Percentiles rank a stretch among this genome's conserved stretches.
Conservation (phyloP, 2,888 invertebrate species). For the Biston betularia region DNA sequence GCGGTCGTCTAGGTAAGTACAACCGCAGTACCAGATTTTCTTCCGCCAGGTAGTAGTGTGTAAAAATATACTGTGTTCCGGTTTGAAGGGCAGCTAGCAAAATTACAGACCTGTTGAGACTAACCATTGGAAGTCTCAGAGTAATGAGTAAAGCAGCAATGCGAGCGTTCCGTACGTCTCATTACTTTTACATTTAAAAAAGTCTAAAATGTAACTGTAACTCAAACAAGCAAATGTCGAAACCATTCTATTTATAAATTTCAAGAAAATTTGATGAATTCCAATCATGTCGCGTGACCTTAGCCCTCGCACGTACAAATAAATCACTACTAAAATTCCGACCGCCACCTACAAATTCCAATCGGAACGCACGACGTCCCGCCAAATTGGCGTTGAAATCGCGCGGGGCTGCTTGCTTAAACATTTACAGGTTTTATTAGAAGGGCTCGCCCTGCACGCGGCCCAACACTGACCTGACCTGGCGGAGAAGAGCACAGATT, state of each 20-base stretch:
- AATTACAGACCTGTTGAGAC: too few relatives aligned
- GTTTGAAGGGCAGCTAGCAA: too few relatives aligned
- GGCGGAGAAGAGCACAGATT: constrained; percentile 80
- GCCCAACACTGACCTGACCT: constrained; percentile 79
- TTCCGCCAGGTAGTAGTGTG: too few relatives aligned
- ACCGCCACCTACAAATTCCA: constrained; percentile 55
- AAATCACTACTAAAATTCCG: constrained; percentile 52
- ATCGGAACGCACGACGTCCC: constrained; percentile 50
- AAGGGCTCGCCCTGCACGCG: constrained; percentile 58
- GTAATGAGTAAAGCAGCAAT: too few relatives aligned
- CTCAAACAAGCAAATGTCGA: neutral
- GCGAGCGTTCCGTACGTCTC: too few relatives aligned
- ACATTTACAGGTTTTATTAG: constrained; percentile 61
- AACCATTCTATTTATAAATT: neutral
- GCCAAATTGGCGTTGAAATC: constrained; percentile 57
- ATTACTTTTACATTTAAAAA: too few relatives aligned
- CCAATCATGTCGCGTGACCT: constrained; percentile 1
- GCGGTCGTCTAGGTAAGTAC: too few relatives aligned
- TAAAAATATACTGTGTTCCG: too few relatives aligned
- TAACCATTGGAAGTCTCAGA: too few relatives aligned
- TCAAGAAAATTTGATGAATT: constrained; percentile 5
- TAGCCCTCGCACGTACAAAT: constrained; percentile 49
- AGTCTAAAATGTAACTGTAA: neutral
- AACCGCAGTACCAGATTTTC: too few relatives aligned
- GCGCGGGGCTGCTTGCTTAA: constrained; percentile 49